Evolutionary conservation across 2,888 invertebrate genomes (phyloP), one percentile per base, ranked within the genome.

Genomic region (Fragum fragum): DNA sequence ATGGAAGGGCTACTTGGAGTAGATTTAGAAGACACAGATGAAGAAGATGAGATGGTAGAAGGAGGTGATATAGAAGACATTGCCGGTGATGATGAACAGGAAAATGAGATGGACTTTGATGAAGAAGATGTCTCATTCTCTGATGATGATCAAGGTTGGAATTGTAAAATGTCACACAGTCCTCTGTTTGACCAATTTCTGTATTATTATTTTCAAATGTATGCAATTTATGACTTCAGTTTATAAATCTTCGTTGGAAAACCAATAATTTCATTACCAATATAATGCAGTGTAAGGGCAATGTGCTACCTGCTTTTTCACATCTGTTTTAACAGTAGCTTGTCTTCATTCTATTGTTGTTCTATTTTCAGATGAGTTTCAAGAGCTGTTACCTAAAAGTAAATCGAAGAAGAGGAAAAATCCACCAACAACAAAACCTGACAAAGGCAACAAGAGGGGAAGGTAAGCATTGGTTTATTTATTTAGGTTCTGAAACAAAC

Each of bases 51-150:
- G 32, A 36, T 39, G 32, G 66, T 47, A 21, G 95, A 95, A 91
- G 86, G 83, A 59, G 83, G 81, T 57, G 83, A 87, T 63, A 78
- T 81, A 53, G 88, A 86, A 70, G 81, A 18, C 2, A n/a, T 3
- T 9, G 47, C 59, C 5, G 82, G 78, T 53, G 83, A 86, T 71
- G 89, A 84, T 28, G 90, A 86, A 11, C 86, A 84, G 53, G 85
- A 76, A 71, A 74, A 77, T 42, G 76, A 52, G 5, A 26, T 57
- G 32, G 66, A 74, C 11, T 36, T 91, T 81, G 88, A 91, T 83
- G 92, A 92, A 61, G 92, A 92, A 57, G 90, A 90, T 63, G 86
- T 91, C 11, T 90, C 85, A 52, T 91, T 92, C 81, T 92, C 92
- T 74, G 92, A 91, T 83, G 89, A 91, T 73, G 90, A 83, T 18